Conservation (phyloP, 2,888 invertebrate species). For the Agonopterix alstromeriana region DNA sequence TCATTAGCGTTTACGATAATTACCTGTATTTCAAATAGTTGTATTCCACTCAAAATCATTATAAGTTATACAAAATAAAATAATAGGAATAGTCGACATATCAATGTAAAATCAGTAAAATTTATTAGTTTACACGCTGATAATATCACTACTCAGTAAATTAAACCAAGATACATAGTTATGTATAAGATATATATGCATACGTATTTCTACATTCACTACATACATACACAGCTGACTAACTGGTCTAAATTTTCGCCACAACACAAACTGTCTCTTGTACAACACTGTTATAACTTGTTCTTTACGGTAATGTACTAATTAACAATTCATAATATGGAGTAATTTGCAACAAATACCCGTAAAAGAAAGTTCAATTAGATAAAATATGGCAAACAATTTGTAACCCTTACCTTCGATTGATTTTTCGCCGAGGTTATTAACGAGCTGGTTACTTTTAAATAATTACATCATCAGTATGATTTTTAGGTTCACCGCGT, state of each 20-base stretch:
- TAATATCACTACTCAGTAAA: not conserved
- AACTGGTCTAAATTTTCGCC: constrained; percentile 34
- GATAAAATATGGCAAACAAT: constrained; percentile 70
- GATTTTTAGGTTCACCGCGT: constrained; percentile 23
- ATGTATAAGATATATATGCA: not conserved
- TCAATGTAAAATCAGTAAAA: too few species aligned
- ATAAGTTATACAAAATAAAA: too few species aligned
- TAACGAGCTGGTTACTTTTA: constrained; percentile 27
- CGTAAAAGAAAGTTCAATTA: constrained; percentile 49
- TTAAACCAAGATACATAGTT: constrained; percentile 1
- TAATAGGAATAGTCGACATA: too few species aligned
- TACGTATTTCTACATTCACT: not conserved
- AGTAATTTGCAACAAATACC: constrained; percentile 25
- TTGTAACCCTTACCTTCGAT: constrained; percentile 50
- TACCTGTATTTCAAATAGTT: too few species aligned
- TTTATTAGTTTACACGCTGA: too few species aligned
- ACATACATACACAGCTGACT: constrained; percentile 29
- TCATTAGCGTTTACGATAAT: too few species aligned
- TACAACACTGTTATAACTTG: constrained; percentile 6
- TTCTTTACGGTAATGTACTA: constrained; percentile 17
- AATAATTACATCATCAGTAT: constrained; percentile 36
- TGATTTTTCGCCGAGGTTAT: constrained; percentile 39
- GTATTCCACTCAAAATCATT: too few species aligned
- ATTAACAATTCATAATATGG: constrained; percentile 18
- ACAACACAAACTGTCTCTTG: constrained; percentile 22